Base-by-base conservation (phyloP, 2,797 vertebrate species). In the Karalla daura region DNA sequence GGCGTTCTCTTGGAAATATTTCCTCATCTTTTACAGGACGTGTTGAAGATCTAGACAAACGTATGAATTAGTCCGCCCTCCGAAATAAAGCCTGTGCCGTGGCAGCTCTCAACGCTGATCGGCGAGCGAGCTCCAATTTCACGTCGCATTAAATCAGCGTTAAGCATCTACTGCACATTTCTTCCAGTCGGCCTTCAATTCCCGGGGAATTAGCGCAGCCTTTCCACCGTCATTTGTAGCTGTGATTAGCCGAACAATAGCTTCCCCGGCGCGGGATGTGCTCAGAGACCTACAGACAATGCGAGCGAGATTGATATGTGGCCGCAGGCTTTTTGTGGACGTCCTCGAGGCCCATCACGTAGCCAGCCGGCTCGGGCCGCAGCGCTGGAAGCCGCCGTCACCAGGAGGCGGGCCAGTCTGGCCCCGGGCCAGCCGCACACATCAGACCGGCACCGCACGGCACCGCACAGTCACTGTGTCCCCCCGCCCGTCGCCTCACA, bases 291-390 rank as follows among this genome's bases (percentile, higher is more conserved):
- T 62, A 14, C 59, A 55, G 33, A 83, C 70, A 76, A 74, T 61
- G 56, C 74, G 60, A 64, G 49, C n/a, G 59, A 76, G 65, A 85
- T 64, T 81, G 77, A 84, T 85, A 63, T 63, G 63, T 69, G 70
- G 70, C 63, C 51, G 63, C 45, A 18, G 70, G 80, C 59, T 79
- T 80, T 76, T 80, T 76, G 74, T 83, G 72, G 13, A 65, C 51
- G 71, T 70, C 65, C 59, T 44, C 59, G 61, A 7, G 37, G 45
- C 58, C 45, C 36, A 69, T 80, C 47, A 59, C 43, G 25, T 28
- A 13, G 18, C 40, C 61, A n/a, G n/a, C n/a, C n/a, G n/a, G n/a
- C 69, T 63, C 54, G 70, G 72, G 53, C 64, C 67, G 60, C 52
- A 44, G 58, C 12, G 55, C 35, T 82, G 84, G 80, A 78, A 86